Base-by-base conservation (phyloP, 1,140 invertebrate genomes). In the Delia radicum region DNA sequence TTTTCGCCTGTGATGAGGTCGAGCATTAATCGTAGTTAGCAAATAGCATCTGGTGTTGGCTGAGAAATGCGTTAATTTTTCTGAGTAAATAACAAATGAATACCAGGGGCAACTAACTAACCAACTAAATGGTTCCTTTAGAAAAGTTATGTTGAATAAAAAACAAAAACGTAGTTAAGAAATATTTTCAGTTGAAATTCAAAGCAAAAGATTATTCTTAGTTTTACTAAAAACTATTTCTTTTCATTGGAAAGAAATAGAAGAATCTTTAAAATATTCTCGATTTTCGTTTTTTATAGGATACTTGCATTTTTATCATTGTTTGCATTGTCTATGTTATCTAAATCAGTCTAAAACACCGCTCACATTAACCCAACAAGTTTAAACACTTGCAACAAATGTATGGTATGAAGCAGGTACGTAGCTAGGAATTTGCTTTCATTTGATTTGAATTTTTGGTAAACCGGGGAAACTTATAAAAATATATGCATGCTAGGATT, bases 11-110 rank as follows among this genome's bases (percentile, higher is more conserved):
- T 69, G 65, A 69, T 69, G 65, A 69, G 65, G 65, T 69, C 65
- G 65, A 33, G 65, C 65, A 69, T 69, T 69, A 69, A 69, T 69
- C 65, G 65, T 69, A 18, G 65, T 69, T 69, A 69, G 48, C 65
- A 26, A 33, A 69, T 29, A 69, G 29, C 65, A 69, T 18, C 65
- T 69, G 65, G 65, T 69, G 65, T 69, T 69, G 29, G 29, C 29
- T 69, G 28, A 69, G 37, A 69, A 69, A 69, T 69, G 29, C 65
- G 65, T 69, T 69, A 69, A 69, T 69, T 69, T 33, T 37, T 28
- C 29, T 21, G 6, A 24, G 26, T 28, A 26, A 69, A n/a, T n/a
- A 69, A 69, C 31, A 69, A 69, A 69, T 69, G 65, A 69, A 69
- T 69, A 21, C 65, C 65, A 31, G 65, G 31, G 65, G 65, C 65